Evolutionary conservation across 1,140 invertebrate genomes (phyloP).

Genomic region (Teleogryllus occipitalis): DNA sequence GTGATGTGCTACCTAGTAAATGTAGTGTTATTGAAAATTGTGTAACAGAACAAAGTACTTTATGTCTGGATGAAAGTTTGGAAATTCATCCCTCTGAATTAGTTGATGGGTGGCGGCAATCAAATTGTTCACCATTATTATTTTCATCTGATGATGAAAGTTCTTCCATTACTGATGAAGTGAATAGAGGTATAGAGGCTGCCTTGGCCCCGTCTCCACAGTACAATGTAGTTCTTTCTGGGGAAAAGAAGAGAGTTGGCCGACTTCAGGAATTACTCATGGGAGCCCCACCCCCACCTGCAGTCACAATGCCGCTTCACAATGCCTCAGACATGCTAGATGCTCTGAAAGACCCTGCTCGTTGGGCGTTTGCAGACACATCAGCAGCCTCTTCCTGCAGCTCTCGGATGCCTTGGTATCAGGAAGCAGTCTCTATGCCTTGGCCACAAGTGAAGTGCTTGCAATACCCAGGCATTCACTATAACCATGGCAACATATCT

Average conservation of each 20-base stretch:
- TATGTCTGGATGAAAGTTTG: too few species aligned
- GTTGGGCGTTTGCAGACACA: background rate
- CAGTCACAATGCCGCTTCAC: background rate
- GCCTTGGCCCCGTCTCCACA: background rate
- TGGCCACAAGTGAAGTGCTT: background rate
- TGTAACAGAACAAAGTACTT: too few species aligned
- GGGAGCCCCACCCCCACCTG: background rate
- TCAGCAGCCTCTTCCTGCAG: background rate
- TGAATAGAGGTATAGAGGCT: background rate
- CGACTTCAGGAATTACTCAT: background rate
- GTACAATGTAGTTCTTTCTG: background rate
- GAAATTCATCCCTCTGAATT: too few species aligned
- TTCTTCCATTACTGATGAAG: background rate
- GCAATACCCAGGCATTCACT: background rate
- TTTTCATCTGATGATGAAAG: background rate
- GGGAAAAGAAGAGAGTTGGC: background rate
- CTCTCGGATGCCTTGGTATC: background rate
- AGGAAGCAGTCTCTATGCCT: background rate
- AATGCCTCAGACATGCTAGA: background rate
- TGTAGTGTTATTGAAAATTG: too few species aligned
- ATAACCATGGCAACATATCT: background rate
- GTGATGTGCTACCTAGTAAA: too few species aligned
- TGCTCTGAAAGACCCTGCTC: background rate
- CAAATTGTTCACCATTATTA: background rate
- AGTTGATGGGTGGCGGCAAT: too few species aligned